These are phyloP conservation scores for Sebastes schlegelii DNA, from an alignment of 2,113 vertebrate genomes.

Conservation along the genomic window DNA sequence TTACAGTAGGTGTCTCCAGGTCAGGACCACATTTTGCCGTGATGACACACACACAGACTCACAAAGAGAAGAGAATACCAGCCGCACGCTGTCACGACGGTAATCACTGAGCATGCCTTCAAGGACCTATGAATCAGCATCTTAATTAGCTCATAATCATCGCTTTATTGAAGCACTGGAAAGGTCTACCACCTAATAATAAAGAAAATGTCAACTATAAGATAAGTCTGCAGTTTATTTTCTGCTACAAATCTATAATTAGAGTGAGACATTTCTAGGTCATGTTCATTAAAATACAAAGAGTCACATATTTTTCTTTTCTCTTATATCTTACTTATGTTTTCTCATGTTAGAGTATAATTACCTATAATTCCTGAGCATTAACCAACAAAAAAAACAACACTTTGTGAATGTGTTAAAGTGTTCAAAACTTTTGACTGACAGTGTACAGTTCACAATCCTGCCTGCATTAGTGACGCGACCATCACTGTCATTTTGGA, in stretches of 20 bases:
- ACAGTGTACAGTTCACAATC: conserved; percentile 23
- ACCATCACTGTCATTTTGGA: conserved; percentile 52
- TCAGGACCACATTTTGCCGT: not conserved
- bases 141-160: conserved; percentile 4
- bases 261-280: not conserved
- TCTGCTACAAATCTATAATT: not conserved
- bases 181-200: not conserved
- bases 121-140: not conserved
- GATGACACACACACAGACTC: too few relatives aligned
- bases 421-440: conserved; percentile 13
- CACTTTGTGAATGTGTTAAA: not conserved
- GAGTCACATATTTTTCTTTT: not conserved
- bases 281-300: not conserved
- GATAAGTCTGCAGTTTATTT: not conserved
- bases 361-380: not conserved
- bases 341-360: not conserved
- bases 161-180: conserved; percentile 4
- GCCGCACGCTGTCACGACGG: not conserved
- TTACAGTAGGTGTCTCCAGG: not conserved
- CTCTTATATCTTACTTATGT: not conserved
- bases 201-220: not conserved
- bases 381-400: not conserved
- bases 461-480: conserved; percentile 28
- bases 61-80: not conserved
- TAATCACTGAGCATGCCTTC: not conserved